Base-by-base conservation (phyloP, 2,888 invertebrate species). In the Paralinhomoeus sp. region DNA sequence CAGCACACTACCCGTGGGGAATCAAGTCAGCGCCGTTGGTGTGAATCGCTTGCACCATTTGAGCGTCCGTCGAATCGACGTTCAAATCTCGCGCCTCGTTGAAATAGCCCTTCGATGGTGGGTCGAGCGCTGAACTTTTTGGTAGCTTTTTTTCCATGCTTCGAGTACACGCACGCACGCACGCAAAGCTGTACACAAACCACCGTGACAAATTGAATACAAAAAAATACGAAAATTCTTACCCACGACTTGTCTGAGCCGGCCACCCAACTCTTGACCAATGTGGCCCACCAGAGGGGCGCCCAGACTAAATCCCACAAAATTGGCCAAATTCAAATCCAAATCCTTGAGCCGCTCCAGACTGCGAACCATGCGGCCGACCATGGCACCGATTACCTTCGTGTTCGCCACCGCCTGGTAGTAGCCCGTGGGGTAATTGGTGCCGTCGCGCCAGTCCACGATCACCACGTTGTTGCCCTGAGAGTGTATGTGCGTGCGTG, bases 401-500 rank as follows among this genome's bases (percentile, higher is more conserved):
- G 80, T 81, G 59, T 87, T 87, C 1, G 84, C 83, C 2, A 81
- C 83, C 0, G 89, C 85, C 63, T 85, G 83, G 0, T 79, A 77
- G 60, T 87, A 89, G 0, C 83, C 82, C 0, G 83, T 82, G 48
- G 79, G 77, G 60, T 87, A 87, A 9, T 12, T 15, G 15, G 41
- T 17, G 2, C 44, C 44, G 1, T 21, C 43, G 3, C 24, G 22
- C 45, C 45, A 45, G 15, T 24, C 17, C 15, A 24, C 24, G 15
- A 43, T 12, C 24, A 45, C 2, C 12, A 45, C 45, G 21, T 42
- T 45, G 27, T 38, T 45, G 22, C 24, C 40, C 40, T 44, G 37
- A 23, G n/a, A n/a, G n/a, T n/a, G n/a, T n/a, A n/a, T n/a, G n/a
- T n/a, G n/a, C n/a, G n/a, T n/a, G n/a, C n/a, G n/a, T n/a, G n/a